Conservation (phyloP, 2,888 invertebrate genomes). For the Cetonia aurata region DNA sequence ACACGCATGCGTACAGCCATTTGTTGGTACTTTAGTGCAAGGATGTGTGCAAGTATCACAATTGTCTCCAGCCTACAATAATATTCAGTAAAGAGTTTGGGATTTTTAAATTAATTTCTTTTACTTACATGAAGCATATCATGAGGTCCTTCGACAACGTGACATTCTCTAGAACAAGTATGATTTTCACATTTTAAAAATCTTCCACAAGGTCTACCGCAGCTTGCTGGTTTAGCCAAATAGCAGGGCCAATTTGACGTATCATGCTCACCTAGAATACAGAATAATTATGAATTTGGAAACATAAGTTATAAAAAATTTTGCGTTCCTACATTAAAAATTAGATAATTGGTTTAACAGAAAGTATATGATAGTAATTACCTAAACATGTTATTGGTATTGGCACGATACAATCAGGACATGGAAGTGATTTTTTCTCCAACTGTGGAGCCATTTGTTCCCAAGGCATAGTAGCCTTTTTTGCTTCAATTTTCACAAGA, state of each 20-base stretch:
- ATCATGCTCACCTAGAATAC: conserved; percentile 74
- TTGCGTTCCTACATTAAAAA: background rate
- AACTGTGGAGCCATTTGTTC: conserved; percentile 67
- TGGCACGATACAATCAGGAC: conserved; percentile 79
- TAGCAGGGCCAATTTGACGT: conserved; percentile 77
- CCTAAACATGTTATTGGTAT: conserved; percentile 78
- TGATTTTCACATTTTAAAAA: conserved; percentile 84
- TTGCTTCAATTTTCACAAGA: conserved; percentile 71
- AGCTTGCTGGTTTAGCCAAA: conserved; percentile 79
- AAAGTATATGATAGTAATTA: conserved; percentile 44
- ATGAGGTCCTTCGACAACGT: conserved; percentile 70
- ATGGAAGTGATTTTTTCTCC: conserved; percentile 72
- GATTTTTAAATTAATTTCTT: conserved; percentile 2
- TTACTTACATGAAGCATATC: conserved; percentile 53
- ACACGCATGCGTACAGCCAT: conserved; percentile 83
- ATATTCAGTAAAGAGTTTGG: conserved; percentile 7
- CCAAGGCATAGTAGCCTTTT: conserved; percentile 77
- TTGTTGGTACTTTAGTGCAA: conserved; percentile 76
- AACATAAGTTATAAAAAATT: no score
- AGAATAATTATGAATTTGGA: no score
- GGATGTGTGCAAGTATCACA: conserved; percentile 73
- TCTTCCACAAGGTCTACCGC: conserved; percentile 83
- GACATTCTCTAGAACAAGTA: conserved; percentile 79
- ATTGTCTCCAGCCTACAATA: conserved; percentile 64
- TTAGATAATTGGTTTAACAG: background rate